Evolutionary conservation across 2,888 invertebrate species (phyloP).

Genomic region (Lysandra bellargus): DNA sequence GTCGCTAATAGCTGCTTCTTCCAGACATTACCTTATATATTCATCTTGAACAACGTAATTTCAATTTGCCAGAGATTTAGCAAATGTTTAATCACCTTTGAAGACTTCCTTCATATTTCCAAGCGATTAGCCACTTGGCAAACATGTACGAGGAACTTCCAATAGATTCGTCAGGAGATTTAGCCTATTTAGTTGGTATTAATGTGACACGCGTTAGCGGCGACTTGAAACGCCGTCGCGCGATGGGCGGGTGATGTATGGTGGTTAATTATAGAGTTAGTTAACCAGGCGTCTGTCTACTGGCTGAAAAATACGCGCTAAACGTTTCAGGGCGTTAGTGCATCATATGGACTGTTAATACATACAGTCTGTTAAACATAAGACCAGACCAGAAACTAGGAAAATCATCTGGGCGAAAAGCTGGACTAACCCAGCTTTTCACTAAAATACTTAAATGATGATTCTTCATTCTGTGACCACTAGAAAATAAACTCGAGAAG

Average conservation of each 20-base stretch:
- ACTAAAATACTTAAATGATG: too few species aligned
- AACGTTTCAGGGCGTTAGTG: background rate
- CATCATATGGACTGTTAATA: background rate
- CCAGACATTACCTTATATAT: background rate
- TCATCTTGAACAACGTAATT: background rate
- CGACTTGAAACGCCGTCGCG: constrained; percentile 21
- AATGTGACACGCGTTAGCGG: constrained; percentile 21
- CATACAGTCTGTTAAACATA: background rate
- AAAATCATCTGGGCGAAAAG: too few species aligned
- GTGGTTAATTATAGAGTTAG: constrained; percentile 27
- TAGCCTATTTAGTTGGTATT: constrained; percentile 13
- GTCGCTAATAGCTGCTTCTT: background rate
- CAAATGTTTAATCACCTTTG: background rate
- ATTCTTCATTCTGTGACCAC: too few species aligned
- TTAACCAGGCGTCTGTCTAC: background rate
- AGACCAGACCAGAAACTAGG: too few species aligned
- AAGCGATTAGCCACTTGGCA: background rate
- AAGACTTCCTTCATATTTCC: constrained; percentile 8
- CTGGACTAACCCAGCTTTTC: too few species aligned
- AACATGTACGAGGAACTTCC: background rate
- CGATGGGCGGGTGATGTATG: constrained; percentile 18
- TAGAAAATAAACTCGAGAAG: too few species aligned
- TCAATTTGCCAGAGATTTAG: background rate
- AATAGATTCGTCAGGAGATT: background rate
- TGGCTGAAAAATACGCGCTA: constrained; percentile 2